phyloP scores from a whole-genome alignment of 2,888 invertebrate genomes.

The Xylota segnis region DNA sequence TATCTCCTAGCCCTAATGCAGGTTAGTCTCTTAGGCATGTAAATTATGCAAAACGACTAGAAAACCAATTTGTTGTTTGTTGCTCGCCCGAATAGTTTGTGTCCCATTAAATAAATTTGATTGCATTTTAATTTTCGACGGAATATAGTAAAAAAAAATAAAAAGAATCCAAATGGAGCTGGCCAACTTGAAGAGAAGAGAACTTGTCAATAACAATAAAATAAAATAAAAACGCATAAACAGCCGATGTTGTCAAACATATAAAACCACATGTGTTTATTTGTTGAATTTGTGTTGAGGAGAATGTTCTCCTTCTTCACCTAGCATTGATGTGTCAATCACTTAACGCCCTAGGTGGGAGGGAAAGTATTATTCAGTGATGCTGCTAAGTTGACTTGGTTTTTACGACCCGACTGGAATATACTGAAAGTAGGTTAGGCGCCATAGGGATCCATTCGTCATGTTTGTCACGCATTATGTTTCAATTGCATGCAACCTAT shows the following conservation, averaged over 20 bases:
- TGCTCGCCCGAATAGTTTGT: conserved; percentile 17
- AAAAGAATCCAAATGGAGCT: conserved; percentile 10
- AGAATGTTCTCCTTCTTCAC: neutral
- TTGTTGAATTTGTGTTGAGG: conserved; percentile 10
- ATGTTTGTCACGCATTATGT: conserved; percentile 61
- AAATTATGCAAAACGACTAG: conserved; percentile 56
- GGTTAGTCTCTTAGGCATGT: conserved; percentile 7
- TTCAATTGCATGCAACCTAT: conserved; percentile 62
- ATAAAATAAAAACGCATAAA: conserved; percentile 14
- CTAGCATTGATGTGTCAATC: conserved; percentile 49
- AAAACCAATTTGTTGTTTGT: conserved; percentile 38
- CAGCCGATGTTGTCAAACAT: conserved; percentile 31
- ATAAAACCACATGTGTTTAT: conserved; percentile 37
- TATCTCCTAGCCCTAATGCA: conserved; percentile 41
- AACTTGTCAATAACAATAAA: conserved; percentile 44
- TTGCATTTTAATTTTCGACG: conserved; percentile 41
- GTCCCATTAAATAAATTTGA: conserved; percentile 42
- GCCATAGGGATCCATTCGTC: conserved; percentile 53
- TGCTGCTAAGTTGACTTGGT: conserved; percentile 28
- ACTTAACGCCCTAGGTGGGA: conserved; percentile 34
- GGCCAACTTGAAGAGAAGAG: neutral
- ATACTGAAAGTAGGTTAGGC: conserved; percentile 65
- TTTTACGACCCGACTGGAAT: conserved; percentile 53
- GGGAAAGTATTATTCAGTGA: conserved; percentile 39
- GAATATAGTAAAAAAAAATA: too few relatives aligned